Evolutionary conservation across 2,888 invertebrate genomes (phyloP), one percentile per base, ranked within the genome.

Genomic region (Bibio marci): DNA sequence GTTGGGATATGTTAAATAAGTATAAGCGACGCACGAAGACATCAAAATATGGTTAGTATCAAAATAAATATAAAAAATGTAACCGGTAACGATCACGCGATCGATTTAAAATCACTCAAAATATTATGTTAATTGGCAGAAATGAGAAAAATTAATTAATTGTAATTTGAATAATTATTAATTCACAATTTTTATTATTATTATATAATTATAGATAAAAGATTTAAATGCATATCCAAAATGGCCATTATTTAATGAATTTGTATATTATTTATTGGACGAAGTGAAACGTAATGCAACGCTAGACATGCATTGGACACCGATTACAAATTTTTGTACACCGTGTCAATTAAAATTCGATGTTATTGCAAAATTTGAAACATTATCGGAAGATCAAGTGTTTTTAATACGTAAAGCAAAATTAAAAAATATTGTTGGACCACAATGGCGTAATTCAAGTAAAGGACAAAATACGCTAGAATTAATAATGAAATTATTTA

Each of bases 271-370:
- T 64, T 67, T 86, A 14, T 56, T 85, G 44, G 80, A 82, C 52
- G 76, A 79, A 45, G 71, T 74, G 43, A 65, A 63, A 48, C 51
- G 51, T 18, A 55, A 56, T 47, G 67, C 65, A 42, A 66, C 65
- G 6, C 64, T 83, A 46, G 85, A 87, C 56, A 86, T 86, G 82
- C 86, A 86, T 56, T 85, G 85, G 77, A 79, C 81, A n/a, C 82
- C 86, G 0, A 76, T 82, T 48, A 75, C 77, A 1, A 73, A 73
- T 51, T 85, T 86, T 57, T 87, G 86, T 56, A 85, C 86, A 26
- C 86, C 86, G 1, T 86, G 86, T 60, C 75, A 81, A 63, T 80
- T 83, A 49, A 71, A 78, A 53, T 82, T 85, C 52, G 79, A 82
- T 55, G 69, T 83, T 38, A 78, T 85, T 48, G 70, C 80, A 41